phyloP scores from a whole-genome alignment of 1,140 invertebrate species.

The Cyrtorhinus lividipennis region DNA sequence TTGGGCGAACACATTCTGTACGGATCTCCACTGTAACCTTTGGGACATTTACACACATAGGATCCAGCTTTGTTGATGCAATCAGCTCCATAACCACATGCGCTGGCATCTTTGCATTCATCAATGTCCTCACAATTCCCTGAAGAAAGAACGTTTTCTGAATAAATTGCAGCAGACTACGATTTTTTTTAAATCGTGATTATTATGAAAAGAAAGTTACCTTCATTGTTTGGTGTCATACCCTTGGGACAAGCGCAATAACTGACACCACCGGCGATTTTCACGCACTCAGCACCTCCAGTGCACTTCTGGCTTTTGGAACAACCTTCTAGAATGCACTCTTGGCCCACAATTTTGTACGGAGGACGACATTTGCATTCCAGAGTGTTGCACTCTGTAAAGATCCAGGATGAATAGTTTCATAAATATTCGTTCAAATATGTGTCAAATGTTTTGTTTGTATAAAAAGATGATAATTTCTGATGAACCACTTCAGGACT shows the following conservation, averaged over 20 bases:
- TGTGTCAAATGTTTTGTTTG: no score
- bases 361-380: conserved; percentile 75
- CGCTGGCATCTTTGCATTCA: conserved; percentile 60
- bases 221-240: conserved; percentile 52
- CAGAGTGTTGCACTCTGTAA: conserved; percentile 56
- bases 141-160: not conserved
- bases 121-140: conserved; percentile 45
- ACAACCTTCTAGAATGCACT: conserved; percentile 71
- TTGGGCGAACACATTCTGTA: conserved; percentile 56
- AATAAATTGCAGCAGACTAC: not conserved
- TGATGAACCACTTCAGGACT: conserved; percentile 6
- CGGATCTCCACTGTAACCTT: conserved; percentile 48
- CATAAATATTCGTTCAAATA: no score
- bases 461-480: no score
- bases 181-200: no score
- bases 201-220: conserved; percentile 33
- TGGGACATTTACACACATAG: conserved; percentile 65
- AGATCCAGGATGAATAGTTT: no score
- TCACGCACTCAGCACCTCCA: conserved; percentile 68
- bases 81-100: conserved; percentile 71
- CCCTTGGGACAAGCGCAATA: conserved; percentile 79
- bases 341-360: conserved; percentile 63
- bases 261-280: conserved; percentile 74
- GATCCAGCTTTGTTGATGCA: conserved; percentile 68
- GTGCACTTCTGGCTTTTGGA: conserved; percentile 60